phyloP scores from a whole-genome alignment of 1,140 invertebrate species.

The Sarcophaga peregrina region DNA sequence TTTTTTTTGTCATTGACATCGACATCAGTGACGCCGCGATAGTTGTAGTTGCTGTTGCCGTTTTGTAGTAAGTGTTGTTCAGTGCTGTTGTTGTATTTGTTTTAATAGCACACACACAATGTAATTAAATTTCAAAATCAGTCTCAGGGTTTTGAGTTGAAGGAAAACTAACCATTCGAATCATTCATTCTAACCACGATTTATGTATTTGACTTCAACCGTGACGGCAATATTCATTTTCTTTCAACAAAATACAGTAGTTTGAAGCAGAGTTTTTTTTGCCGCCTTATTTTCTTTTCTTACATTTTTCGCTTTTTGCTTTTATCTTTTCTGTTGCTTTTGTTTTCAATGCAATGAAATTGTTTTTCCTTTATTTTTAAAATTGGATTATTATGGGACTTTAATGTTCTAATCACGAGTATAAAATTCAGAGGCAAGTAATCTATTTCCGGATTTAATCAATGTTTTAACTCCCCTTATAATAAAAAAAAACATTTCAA shows the following conservation, averaged over 20 bases:
- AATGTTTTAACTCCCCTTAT: too few relatives aligned
- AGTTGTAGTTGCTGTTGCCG: not conserved
- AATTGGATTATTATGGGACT: too few relatives aligned
- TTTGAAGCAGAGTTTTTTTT: not conserved
- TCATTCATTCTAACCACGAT: conserved; percentile 39
- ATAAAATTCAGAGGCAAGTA: too few relatives aligned
- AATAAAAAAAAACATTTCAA: too few relatives aligned
- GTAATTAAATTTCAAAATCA: conserved; percentile 42
- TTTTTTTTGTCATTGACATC: too few relatives aligned
- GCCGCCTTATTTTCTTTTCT: not conserved
- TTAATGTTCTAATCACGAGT: too few relatives aligned
- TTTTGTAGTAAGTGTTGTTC: not conserved
- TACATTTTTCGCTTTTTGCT: not conserved
- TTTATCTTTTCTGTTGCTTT: not conserved
- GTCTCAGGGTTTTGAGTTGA: conserved; percentile 32
- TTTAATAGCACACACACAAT: conserved; percentile 34
- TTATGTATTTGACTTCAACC: conserved; percentile 30
- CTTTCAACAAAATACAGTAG: not conserved
- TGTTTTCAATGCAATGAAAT: too few relatives aligned
- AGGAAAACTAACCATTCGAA: conserved; percentile 32
- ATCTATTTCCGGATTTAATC: too few relatives aligned
- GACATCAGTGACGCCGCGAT: not conserved
- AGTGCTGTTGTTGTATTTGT: not conserved
- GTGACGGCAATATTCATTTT: conserved; percentile 21
- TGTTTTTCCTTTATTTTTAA: too few relatives aligned